These are phyloP conservation scores for Aleiodes alternator DNA, from an alignment of 2,888 invertebrate species.

Conservation along the genomic window DNA sequence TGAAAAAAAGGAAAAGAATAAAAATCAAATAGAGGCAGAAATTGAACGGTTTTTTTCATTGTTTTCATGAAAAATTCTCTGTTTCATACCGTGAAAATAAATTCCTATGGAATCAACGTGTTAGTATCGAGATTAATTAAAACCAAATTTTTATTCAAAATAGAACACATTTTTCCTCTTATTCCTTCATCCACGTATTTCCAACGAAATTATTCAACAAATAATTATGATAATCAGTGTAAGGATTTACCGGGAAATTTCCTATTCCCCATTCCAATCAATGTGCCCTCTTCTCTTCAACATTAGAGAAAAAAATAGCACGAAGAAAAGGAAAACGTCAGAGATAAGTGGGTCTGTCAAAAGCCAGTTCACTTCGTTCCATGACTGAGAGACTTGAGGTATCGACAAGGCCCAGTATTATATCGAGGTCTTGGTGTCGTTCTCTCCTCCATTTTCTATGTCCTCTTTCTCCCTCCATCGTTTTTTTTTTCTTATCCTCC, in stretches of 20 bases:
- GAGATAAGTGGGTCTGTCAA: constrained; percentile 42
- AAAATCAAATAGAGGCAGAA: not conserved
- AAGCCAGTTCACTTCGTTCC: constrained; percentile 44
- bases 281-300: not conserved
- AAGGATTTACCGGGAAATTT: not conserved
- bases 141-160: not conserved
- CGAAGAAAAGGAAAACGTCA: constrained; percentile 3
- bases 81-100: not conserved
- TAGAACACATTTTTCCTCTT: not conserved
- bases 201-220: too few species aligned
- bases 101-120: not conserved
- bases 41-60: not conserved
- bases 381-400: constrained; percentile 33
- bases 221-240: too few species aligned
- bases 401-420: constrained; percentile 34
- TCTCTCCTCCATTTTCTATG: not conserved
- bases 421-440: constrained; percentile 36
- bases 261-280: not conserved
- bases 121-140: constrained; percentile 1
- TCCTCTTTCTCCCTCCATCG: not conserved
- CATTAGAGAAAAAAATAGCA: not conserved
- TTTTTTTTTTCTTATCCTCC: too few species aligned
- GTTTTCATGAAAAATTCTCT: not conserved
- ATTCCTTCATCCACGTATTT: too few species aligned
- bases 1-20: not conserved